Percentiles rank a stretch among this genome's conserved stretches.
Conservation (phyloP, 2,888 invertebrate species). For the Aproaerema taeniolella region DNA sequence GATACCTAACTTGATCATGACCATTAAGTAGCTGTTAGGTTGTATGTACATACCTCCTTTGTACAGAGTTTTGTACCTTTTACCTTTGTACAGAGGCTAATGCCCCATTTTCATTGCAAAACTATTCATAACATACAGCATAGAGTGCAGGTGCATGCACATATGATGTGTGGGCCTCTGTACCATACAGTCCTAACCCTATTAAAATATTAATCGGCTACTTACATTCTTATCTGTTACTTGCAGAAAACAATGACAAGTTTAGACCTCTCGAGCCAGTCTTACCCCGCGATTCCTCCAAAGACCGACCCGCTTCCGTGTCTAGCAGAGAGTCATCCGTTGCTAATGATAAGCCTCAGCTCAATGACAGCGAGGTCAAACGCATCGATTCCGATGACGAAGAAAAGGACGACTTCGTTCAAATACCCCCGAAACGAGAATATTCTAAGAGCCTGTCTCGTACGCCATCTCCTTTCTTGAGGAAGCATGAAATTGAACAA, state of each 20-base stretch:
- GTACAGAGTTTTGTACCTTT: no score
- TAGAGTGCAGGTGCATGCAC: no score
- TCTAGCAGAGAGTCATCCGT: constrained; percentile 69
- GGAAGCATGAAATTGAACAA: constrained; percentile 78
- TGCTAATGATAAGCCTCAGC: constrained; percentile 49
- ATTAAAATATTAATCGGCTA: neutral
- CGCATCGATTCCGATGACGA: constrained; percentile 58
- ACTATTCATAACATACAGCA: no score
- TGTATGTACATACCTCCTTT: no score
- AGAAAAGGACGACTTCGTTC: constrained; percentile 57
- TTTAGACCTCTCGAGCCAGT: constrained; percentile 56
- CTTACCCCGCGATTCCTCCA: constrained; percentile 44
- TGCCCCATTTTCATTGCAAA: no score
- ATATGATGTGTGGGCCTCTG: no score
- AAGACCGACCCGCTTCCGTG: constrained; percentile 62
- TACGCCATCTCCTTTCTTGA: constrained; percentile 91
- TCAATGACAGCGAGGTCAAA: constrained; percentile 43
- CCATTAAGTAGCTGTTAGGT: no score
- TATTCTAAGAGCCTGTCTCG: constrained; percentile 88
- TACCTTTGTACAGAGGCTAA: no score
- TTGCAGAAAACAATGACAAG: constrained; percentile 57
- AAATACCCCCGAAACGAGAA: constrained; percentile 60
- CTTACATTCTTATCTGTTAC: no score
- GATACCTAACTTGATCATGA: no score
- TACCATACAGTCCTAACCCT: no score